phyloP scores from a whole-genome alignment of 2,888 invertebrate species.

The Pollenia labialis region DNA sequence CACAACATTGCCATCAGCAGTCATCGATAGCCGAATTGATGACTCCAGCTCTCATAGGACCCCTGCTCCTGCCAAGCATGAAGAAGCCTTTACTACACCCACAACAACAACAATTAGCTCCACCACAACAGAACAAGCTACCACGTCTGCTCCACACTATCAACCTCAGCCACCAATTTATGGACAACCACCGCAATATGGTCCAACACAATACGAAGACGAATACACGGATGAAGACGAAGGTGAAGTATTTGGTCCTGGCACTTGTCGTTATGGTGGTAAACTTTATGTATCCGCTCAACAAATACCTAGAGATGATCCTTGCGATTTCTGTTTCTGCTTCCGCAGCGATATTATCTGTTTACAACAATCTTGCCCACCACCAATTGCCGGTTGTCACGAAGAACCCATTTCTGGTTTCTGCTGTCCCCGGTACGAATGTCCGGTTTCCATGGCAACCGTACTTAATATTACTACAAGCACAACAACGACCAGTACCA shows the following conservation, averaged over 20 bases:
- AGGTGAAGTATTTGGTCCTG: conserved; percentile 91
- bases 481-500: conserved; percentile 93
- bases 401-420: conserved; percentile 96
- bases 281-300: conserved; percentile 97
- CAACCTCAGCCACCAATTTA: conserved; percentile 79
- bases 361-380: conserved; percentile 97
- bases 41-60: conserved; percentile 63
- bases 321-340: conserved; percentile 98
- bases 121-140: conserved; percentile 73
- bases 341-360: conserved; percentile 98
- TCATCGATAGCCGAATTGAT: conserved; percentile 75
- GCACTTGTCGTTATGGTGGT: conserved; percentile 95
- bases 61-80: conserved; percentile 34
- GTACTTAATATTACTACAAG: conserved; percentile 93
- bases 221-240: conserved; percentile 89
- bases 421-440: conserved; percentile 97
- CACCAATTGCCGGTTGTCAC: conserved; percentile 95
- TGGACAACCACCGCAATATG: conserved; percentile 80
- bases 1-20: conserved; percentile 74
- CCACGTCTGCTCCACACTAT: conserved; percentile 78
- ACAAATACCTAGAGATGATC: conserved; percentile 96
- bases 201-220: conserved; percentile 84
- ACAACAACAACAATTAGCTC: conserved; percentile 72
- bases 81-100: conserved; percentile 65
- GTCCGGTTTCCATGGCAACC: conserved; percentile 94